A percentile compares a stretch with the other conserved stretches of the same genome.
These are phyloP conservation scores for Myotis davidii DNA, from an alignment of 2,113 vertebrate species.

Conservation along the genomic window DNA sequence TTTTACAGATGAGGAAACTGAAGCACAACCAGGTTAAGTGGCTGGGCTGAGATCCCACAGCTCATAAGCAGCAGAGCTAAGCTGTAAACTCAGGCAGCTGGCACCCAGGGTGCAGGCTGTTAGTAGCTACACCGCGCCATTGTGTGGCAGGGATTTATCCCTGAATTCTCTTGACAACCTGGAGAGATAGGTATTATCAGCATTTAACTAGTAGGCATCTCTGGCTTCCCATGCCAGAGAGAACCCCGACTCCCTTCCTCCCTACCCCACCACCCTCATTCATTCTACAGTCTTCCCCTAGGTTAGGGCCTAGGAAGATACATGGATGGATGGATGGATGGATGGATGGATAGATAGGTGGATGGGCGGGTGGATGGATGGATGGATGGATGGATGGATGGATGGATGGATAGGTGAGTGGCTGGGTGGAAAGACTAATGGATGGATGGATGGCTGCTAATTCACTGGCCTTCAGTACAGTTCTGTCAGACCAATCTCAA, in stretches of 20 bases:
- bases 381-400: background rate
- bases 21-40: background rate
- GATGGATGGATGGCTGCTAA: background rate
- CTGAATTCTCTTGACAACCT: background rate
- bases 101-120: background rate
- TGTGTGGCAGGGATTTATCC: fast-evolving
- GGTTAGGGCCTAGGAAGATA: too few relatives aligned
- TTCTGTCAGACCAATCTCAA: background rate
- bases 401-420: background rate
- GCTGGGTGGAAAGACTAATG: background rate
- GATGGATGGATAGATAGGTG: background rate
- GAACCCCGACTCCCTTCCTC: background rate
- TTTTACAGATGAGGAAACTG: background rate
- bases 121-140: fast-evolving
- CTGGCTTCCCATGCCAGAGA: background rate
- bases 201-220: background rate
- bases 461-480: background rate
- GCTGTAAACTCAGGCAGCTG: too few relatives aligned
- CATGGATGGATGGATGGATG: background rate
- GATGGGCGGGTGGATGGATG: too few relatives aligned
- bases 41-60: background rate
- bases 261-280: background rate
- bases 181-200: background rate
- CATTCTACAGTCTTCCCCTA: background rate
- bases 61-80: too few relatives aligned